Base-by-base conservation (phyloP, 2,113 vertebrate species). In the Ophthalmolycus amberensis region DNA sequence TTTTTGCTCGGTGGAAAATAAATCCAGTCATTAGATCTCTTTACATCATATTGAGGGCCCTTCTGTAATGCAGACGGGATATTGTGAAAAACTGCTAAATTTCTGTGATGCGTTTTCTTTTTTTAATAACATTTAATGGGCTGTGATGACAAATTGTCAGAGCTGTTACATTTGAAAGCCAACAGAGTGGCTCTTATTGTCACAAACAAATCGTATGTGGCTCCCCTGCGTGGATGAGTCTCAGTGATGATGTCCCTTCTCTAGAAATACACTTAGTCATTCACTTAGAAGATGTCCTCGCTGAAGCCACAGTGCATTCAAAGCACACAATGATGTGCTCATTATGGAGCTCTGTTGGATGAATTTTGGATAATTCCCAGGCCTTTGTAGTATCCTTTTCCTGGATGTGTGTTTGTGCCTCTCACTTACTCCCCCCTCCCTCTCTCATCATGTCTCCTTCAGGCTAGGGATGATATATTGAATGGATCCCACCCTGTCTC, bases 401-500 rank as follows among this genome's bases (percentile, higher is more conserved):
- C 59, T 75, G 54, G 27, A 69, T 70, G 58, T 79, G 66, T 74
- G 80, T 68, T 64, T 78, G 42, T 65, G 18, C 40, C 32, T 74
- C 72, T 75, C 72, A 63, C 68, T 85, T 62, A 75, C 56, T 44
- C 25, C 40, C 25, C 25, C 50, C 60, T 62, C 42, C 42, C n/a
- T 50, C 34, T 82, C 59, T 86, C 58, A 37, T 79, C 54, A 3
- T 91, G 75, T 92, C 85, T 90, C 92, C 82, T 86, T 75, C 83
- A 99, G 98, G 98, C 98, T 69, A 96, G 98, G 74, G 98, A 99
- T 92, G 98, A 99, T 93, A 99, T 99, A 91, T 93, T 99, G 89
- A 99, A 99, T 15, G 98, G 98, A 71, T 99, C 98, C 85, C 98
- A 99, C 88, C 98, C 98, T 0, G 98, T 99, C 67, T 99, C 98